phyloP scores from a whole-genome alignment of 64 coral and sea anemone species.

The Stylophora pistillata region DNA sequence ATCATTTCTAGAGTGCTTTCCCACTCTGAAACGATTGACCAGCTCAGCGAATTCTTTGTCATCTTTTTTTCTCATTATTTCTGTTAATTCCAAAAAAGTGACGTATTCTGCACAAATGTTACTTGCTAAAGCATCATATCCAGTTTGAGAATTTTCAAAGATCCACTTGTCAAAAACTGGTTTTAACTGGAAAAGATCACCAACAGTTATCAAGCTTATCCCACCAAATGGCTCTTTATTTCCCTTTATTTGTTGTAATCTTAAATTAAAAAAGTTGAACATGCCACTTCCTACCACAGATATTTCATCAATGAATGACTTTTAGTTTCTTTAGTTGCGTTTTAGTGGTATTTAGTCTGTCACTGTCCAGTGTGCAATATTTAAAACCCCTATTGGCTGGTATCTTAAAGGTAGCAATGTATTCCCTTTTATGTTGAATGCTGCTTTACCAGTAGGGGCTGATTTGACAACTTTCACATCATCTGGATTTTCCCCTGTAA shows the following conservation, averaged over 20 bases:
- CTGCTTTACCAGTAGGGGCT: conserved; percentile 32
- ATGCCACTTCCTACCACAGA: conserved; percentile 37
- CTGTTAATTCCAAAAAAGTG: background rate
- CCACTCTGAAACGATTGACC: background rate
- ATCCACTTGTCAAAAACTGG: conserved; percentile 7
- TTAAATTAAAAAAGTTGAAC: conserved; percentile 24
- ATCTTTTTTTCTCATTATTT: conserved; percentile 21
- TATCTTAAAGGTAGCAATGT: conserved; percentile 25
- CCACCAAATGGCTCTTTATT: conserved; percentile 4
- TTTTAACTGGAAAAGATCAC: conserved; percentile 6
- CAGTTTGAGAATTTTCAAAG: background rate
- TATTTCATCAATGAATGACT: conserved; percentile 30
- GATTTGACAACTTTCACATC: conserved; percentile 36
- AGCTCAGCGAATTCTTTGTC: conserved; percentile 7
- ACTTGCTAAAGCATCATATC: background rate
- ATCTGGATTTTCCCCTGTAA: conserved; percentile 26
- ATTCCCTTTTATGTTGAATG: background rate
- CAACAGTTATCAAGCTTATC: conserved; percentile 14
- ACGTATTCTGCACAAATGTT: background rate
- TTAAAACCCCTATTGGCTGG: conserved; percentile 22
- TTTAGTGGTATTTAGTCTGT: conserved; percentile 35
- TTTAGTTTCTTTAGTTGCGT: conserved; percentile 28
- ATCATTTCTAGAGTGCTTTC: background rate
- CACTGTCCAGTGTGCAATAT: conserved; percentile 17
- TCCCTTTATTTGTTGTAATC: conserved; percentile 29